Conservation (phyloP, 2,113 vertebrate genomes). For the Ptilorrhoa leucosticta region DNA sequence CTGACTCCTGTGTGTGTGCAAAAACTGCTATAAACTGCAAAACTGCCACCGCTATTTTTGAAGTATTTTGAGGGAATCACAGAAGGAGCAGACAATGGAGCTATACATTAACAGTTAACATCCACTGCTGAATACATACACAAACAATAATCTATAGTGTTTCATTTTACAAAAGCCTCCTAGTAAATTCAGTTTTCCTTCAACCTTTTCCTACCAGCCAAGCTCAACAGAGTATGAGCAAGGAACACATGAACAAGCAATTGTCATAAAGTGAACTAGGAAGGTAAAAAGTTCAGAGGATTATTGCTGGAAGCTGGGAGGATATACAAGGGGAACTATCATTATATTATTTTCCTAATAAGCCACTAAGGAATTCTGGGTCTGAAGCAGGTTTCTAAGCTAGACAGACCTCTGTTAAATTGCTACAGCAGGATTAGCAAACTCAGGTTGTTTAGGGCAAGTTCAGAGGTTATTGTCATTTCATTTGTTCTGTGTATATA, state of each 20-base stretch:
- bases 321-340: not conserved
- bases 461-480: not conserved
- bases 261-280: not conserved
- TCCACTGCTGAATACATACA: not conserved
- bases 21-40: conserved; percentile 28
- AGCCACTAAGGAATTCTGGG: not conserved
- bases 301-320: conserved; percentile 39
- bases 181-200: not conserved
- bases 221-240: not conserved
- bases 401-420: not conserved
- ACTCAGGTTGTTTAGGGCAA: not conserved
- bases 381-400: not conserved
- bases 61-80: not conserved
- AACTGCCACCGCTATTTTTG: not conserved
- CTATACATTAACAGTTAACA: not conserved
- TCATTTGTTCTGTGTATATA: not conserved
- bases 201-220: not conserved
- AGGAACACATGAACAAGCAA: not conserved
- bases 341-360: conserved; percentile 16
- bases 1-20: not conserved
- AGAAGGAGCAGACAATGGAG: conserved; percentile 14
- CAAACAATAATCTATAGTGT: conserved; percentile 34
- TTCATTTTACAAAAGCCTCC: not conserved
- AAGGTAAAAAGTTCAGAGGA: conserved; percentile 54
- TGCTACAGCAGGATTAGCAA: not conserved